These are phyloP conservation scores for Platyscapa corneri DNA, from an alignment of 1,140 invertebrate species.

Conservation along the genomic window DNA sequence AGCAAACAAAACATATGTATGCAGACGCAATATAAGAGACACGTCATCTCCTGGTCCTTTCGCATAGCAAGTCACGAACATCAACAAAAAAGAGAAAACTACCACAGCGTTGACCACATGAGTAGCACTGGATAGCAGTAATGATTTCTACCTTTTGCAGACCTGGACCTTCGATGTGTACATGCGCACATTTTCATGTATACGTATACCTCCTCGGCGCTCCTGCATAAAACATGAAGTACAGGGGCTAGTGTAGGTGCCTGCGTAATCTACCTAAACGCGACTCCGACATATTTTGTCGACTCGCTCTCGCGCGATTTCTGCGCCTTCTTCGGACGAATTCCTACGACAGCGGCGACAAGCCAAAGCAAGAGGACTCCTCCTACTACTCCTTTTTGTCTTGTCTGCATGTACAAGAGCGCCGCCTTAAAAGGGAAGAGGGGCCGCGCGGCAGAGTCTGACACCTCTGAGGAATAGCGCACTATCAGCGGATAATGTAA, in stretches of 20 bases:
- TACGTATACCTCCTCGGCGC: not conserved
- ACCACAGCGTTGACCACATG: not conserved
- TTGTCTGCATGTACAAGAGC: not conserved
- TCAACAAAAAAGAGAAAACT: not conserved
- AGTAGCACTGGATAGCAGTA: not conserved
- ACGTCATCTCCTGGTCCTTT: constrained; percentile 16
- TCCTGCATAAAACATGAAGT: constrained; percentile 46
- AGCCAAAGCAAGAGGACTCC: not conserved
- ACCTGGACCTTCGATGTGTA: not conserved
- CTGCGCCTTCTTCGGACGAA: constrained; percentile 22
- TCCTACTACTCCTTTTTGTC: constrained; percentile 5
- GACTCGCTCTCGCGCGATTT: not conserved
- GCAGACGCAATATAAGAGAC: not conserved
- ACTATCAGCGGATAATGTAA: constrained; percentile 38
- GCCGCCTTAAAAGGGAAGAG: constrained; percentile 39
- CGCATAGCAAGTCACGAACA: not conserved
- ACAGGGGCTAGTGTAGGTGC: not conserved
- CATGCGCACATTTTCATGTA: not conserved
- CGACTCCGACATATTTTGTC: constrained; percentile 39
- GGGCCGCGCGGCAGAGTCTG: constrained; percentile 8
- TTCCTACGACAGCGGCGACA: constrained; percentile 12
- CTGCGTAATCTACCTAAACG: constrained; percentile 44
- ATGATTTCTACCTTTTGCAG: constrained; percentile 31
- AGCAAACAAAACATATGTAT: constrained; percentile 35
- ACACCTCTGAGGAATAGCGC: constrained; percentile 46